Evolutionary conservation across 2,888 invertebrate genomes (phyloP).

Genomic region (Pyrochroa serraticornis): DNA sequence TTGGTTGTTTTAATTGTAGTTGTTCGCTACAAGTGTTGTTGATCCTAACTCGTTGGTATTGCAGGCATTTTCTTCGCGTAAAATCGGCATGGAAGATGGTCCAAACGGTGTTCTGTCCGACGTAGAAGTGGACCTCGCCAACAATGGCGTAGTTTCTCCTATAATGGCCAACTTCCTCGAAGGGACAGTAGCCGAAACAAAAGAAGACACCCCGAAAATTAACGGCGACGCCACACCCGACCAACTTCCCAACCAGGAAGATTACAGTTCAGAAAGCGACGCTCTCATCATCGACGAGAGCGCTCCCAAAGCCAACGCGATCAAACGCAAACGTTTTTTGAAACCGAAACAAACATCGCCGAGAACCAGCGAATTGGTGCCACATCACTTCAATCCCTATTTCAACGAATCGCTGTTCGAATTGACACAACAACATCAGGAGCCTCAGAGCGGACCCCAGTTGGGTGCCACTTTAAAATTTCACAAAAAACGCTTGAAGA

Average conservation of each 20-base stretch:
- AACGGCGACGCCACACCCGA: constrained; percentile 48
- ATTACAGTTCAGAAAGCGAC: constrained; percentile 55
- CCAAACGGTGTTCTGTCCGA: constrained; percentile 45
- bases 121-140: constrained; percentile 40
- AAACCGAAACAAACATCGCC: constrained; percentile 1
- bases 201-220: constrained; percentile 42
- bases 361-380: constrained; percentile 1
- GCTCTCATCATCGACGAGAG: constrained; percentile 56
- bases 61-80: constrained; percentile 18
- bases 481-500: constrained; percentile 34
- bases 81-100: constrained; percentile 57
- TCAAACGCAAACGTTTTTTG: constrained; percentile 21
- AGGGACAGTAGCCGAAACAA: constrained; percentile 33
- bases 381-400: constrained; percentile 54
- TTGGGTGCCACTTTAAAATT: constrained; percentile 19
- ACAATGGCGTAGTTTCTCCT: constrained; percentile 48
- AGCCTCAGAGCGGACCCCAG: constrained; percentile 2
- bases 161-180: constrained; percentile 52
- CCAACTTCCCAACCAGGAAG: constrained; percentile 32
- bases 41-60: not conserved
- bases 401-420: constrained; percentile 56
- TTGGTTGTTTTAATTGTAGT: too few species aligned
- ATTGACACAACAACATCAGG: constrained; percentile 45
- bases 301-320: constrained; percentile 38
- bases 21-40: not conserved